Evolutionary conservation across 2,797 vertebrate species (phyloP).

Genomic region (Parauchenoglanis ngamensis): DNA sequence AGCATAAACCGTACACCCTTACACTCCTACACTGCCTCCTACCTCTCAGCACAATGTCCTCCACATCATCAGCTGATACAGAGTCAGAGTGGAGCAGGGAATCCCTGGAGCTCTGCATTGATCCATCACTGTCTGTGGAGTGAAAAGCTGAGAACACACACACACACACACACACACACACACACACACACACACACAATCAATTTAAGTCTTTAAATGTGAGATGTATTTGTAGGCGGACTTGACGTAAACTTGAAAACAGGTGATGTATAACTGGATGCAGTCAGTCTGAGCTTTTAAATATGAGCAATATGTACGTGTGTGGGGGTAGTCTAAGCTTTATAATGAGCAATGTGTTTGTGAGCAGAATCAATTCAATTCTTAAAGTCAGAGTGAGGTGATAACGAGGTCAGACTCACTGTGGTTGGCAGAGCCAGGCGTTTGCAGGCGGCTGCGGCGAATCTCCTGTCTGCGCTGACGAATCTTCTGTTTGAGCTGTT

Average conservation of each 20-base stretch:
- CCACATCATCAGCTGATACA: constrained; percentile 86
- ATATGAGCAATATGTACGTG: neutral
- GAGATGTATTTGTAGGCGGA: neutral
- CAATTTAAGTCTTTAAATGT: neutral
- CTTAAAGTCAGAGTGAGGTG: neutral
- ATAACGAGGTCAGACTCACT: constrained; percentile 42
- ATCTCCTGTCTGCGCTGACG: constrained; percentile 92
- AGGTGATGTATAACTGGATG: neutral
- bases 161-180: neutral
- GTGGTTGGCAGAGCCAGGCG: constrained; percentile 59
- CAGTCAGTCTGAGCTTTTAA: neutral
- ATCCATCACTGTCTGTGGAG: constrained; percentile 84
- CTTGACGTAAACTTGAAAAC: neutral
- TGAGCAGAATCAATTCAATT: too few species aligned
- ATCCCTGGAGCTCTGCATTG: constrained; percentile 86
- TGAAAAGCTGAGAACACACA: constrained; percentile 28
- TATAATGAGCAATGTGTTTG: too few species aligned
- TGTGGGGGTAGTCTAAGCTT: too few species aligned
- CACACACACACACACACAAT: neutral
- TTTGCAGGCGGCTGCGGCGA: constrained; percentile 78
- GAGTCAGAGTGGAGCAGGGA: constrained; percentile 87
- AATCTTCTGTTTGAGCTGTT: constrained; percentile 96
- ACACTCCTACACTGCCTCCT: constrained; percentile 49
- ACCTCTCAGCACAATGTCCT: constrained; percentile 90
- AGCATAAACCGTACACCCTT: neutral